Conservation (phyloP, 2,797 vertebrate genomes). For the Orientallactaga sibirica region DNA sequence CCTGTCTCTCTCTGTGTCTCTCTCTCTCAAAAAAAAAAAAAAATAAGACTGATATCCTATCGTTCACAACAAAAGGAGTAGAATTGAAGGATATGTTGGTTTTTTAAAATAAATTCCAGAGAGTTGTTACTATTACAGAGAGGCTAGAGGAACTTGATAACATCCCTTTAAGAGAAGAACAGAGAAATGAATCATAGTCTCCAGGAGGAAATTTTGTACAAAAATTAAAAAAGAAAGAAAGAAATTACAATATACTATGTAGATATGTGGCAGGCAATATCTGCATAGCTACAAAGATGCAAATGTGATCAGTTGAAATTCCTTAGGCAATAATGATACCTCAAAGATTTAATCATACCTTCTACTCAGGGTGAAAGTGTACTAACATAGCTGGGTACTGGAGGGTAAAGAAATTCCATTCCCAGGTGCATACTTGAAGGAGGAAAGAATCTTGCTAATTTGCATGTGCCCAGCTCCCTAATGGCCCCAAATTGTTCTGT, state of each 20-base stretch:
- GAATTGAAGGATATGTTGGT: too few species aligned
- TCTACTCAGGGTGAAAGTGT: fast-evolving
- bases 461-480: fast-evolving
- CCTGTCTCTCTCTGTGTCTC: too few species aligned
- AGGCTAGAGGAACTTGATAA: background rate
- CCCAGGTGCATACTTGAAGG: fast-evolving
- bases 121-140: background rate
- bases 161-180: background rate
- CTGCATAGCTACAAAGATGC: background rate
- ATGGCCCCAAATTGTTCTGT: fast-evolving
- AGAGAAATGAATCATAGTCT: background rate
- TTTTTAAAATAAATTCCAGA: background rate
- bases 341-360: background rate
- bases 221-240: background rate
- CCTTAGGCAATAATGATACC: background rate
- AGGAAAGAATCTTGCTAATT: background rate
- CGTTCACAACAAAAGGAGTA: background rate
- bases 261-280: fast-evolving
- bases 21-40: too few species aligned
- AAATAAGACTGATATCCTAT: background rate
- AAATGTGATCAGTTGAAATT: fast-evolving
- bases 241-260: fast-evolving
- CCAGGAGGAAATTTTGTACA: background rate
- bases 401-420: background rate
- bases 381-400: background rate